phyloP scores from a whole-genome alignment of 2,113 vertebrate species.

The Lanius collurio region DNA sequence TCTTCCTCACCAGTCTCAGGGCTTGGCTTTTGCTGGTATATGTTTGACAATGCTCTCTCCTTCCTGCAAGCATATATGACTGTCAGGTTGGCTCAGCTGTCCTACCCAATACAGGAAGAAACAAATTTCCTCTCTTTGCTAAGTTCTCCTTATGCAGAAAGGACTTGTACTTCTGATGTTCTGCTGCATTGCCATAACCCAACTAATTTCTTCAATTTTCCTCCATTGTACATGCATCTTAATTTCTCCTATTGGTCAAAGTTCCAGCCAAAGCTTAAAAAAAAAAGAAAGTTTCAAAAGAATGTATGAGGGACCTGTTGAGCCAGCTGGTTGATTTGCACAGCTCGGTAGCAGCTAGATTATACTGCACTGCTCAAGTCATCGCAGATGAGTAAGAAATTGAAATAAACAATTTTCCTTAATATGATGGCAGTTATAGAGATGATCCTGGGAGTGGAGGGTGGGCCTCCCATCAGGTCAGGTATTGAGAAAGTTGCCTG shows the following conservation, averaged over 20 bases:
- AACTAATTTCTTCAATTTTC: not conserved
- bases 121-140: not conserved
- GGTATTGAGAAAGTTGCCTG: not conserved
- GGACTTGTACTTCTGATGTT: not conserved
- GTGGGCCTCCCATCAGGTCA: constrained; percentile 1
- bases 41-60: not conserved
- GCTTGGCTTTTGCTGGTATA: not conserved
- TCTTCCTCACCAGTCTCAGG: not conserved
- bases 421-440: constrained; percentile 20
- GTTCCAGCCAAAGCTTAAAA: constrained; percentile 18
- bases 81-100: not conserved
- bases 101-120: not conserved
- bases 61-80: not conserved
- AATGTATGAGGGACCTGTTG: not conserved
- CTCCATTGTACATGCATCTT: not conserved
- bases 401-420: constrained; percentile 26
- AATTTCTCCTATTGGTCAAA: not conserved
- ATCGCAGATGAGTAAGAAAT: constrained; percentile 17
- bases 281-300: constrained; percentile 2
- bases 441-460: constrained; percentile 30
- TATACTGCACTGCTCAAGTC: constrained; percentile 58
- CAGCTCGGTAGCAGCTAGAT: constrained; percentile 39
- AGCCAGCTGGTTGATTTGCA: not conserved
- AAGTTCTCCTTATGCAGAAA: not conserved
- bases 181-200: not conserved